phyloP scores from a whole-genome alignment of 1,140 invertebrate species.

The Nautilus pompilius region DNA sequence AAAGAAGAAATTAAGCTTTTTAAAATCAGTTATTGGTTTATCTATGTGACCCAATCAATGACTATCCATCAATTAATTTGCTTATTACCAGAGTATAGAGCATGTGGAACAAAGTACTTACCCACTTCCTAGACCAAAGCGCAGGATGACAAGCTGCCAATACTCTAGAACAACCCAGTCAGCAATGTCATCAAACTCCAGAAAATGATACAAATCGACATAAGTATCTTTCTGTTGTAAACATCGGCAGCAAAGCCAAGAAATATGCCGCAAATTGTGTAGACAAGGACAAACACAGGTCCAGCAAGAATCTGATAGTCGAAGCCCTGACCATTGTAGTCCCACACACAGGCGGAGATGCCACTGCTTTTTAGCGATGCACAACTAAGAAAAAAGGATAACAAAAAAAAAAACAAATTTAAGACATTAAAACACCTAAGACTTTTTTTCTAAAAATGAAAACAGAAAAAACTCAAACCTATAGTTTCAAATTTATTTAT shows the following conservation, averaged over 20 bases:
- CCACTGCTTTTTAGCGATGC: too few relatives aligned
- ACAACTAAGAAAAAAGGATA: background rate
- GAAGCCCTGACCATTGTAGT: slow-evolving; percentile 85
- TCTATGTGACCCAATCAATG: too few relatives aligned
- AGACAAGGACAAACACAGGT: slow-evolving; percentile 86
- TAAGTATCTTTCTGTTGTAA: slow-evolving; percentile 66
- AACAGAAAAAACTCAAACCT: background rate
- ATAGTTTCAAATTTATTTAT: slow-evolving; percentile 5
- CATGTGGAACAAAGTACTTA: slow-evolving; percentile 55
- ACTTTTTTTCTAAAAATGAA: background rate
- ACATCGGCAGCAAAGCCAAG: slow-evolving; percentile 83
- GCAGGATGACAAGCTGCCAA: slow-evolving; percentile 83
- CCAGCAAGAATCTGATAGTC: slow-evolving; percentile 90
- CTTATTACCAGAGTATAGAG: too few relatives aligned
- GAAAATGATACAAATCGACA: slow-evolving; percentile 73
- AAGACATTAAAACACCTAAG: background rate
- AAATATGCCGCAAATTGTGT: slow-evolving; percentile 80
- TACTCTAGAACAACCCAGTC: slow-evolving; percentile 83
- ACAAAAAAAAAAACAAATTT: background rate
- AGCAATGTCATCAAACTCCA: slow-evolving; percentile 80
- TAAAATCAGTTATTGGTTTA: too few relatives aligned
- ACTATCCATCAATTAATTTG: too few relatives aligned
- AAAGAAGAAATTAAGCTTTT: too few relatives aligned
- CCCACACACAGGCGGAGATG: slow-evolving; percentile 88
- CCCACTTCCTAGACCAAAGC: slow-evolving; percentile 83